Conservation (phyloP, 2,113 vertebrate genomes). For the Rostratula benghalensis region DNA sequence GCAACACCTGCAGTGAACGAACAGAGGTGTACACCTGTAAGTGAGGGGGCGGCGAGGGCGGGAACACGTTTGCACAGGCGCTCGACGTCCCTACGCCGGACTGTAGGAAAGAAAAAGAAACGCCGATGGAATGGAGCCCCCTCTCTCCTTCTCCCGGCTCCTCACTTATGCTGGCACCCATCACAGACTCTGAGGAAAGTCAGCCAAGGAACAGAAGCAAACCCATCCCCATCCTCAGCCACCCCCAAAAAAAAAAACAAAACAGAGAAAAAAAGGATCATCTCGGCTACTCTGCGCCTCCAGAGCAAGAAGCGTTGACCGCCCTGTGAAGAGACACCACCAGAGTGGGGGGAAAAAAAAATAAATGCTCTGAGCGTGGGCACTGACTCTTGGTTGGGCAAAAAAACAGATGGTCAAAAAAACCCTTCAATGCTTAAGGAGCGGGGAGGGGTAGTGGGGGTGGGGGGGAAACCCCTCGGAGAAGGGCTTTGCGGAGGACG, state of each 20-base stretch:
- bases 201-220: background rate
- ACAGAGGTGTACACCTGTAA: conserved; percentile 97
- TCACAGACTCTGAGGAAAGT: background rate
- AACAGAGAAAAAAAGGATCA: background rate
- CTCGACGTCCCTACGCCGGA: background rate
- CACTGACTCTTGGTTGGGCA: background rate
- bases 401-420: background rate
- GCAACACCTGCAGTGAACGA: conserved; percentile 98
- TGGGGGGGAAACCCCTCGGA: background rate
- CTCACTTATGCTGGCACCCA: background rate
- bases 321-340: background rate
- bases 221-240: background rate
- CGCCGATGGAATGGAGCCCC: background rate
- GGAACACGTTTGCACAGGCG: conserved; percentile 64
- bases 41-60: conserved; percentile 62
- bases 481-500: conserved; percentile 9
- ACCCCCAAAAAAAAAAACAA: background rate
- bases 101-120: background rate
- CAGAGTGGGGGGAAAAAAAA: too few species aligned
- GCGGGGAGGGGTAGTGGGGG: background rate
- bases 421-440: background rate
- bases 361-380: background rate
- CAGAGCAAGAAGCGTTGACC: background rate
- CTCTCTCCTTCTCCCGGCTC: background rate
- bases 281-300: background rate